Conservation (phyloP, 1,140 invertebrate genomes). For the Achroia grisella region DNA sequence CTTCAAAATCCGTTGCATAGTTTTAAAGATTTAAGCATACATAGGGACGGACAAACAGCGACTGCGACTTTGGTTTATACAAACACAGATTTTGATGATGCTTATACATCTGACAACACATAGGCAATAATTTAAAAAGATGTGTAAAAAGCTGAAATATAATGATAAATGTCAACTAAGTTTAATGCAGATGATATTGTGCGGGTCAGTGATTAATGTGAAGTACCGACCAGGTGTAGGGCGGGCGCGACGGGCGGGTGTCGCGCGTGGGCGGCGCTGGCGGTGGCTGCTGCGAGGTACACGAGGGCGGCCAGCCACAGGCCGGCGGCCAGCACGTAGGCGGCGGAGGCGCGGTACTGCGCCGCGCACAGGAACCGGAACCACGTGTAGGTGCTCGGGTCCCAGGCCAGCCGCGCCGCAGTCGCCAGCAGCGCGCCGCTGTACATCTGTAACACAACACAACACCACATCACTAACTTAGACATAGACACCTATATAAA, state of each 20-base stretch:
- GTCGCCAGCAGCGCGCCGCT: conserved; percentile 62
- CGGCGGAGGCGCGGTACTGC: conserved; percentile 59
- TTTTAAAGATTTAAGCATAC: too few species aligned
- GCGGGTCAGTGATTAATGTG: too few species aligned
- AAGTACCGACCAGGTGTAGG: conserved; percentile 31
- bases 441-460: conserved; percentile 49
- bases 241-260: conserved; percentile 13
- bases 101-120: too few species aligned
- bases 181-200: too few species aligned
- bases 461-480: neutral
- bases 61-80: too few species aligned
- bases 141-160: too few species aligned
- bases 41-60: too few species aligned
- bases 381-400: conserved; percentile 65
- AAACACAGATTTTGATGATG: too few species aligned
- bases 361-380: conserved; percentile 59
- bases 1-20: too few species aligned
- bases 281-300: conserved; percentile 36
- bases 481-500: neutral
- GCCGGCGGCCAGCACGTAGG: conserved; percentile 52
- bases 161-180: too few species aligned
- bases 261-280: conserved; percentile 24
- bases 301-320: conserved; percentile 59
- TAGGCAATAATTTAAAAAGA: too few species aligned
- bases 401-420: conserved; percentile 63